phyloP scores from a whole-genome alignment of 1,140 invertebrate species.

The Apis florea region DNA sequence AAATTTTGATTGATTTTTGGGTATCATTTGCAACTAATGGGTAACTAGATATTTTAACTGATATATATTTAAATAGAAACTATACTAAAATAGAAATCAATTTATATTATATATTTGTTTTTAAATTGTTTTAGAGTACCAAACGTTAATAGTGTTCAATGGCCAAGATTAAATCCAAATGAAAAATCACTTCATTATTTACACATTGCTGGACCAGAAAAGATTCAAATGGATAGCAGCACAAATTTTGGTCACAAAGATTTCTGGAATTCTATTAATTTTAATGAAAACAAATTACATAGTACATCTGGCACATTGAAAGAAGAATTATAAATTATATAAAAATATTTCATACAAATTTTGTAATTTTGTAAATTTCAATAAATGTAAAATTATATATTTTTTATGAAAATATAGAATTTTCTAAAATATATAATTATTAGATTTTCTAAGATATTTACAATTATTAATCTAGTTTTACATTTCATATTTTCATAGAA shows the following conservation, averaged over 20 bases:
- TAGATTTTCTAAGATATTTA: not conserved
- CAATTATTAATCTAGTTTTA: not conserved
- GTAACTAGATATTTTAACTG: conserved; percentile 71
- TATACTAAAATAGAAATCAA: not conserved
- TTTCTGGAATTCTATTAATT: conserved; percentile 82
- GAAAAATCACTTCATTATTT: conserved; percentile 79
- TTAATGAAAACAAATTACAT: conserved; percentile 79
- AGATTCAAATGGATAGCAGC: conserved; percentile 76
- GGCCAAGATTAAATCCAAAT: conserved; percentile 70
- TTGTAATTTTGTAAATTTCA: too few relatives aligned
- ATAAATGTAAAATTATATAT: not conserved
- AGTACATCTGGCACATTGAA: not conserved
- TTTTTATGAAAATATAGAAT: too few relatives aligned
- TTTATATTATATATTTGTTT: not conserved
- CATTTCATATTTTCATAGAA: conserved; percentile 21
- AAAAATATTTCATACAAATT: not conserved
- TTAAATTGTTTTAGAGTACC: conserved; percentile 70
- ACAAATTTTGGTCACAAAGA: conserved; percentile 79
- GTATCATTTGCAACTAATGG: conserved; percentile 81
- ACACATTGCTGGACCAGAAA: conserved; percentile 78
- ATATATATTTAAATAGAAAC: not conserved
- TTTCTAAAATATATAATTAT: not conserved
- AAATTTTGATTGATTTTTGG: conserved; percentile 80
- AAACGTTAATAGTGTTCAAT: conserved; percentile 65
- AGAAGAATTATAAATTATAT: conserved; percentile 27